Evolutionary conservation across 2,113 vertebrate genomes (phyloP).

Genomic region (Podocnemis expansa): DNA sequence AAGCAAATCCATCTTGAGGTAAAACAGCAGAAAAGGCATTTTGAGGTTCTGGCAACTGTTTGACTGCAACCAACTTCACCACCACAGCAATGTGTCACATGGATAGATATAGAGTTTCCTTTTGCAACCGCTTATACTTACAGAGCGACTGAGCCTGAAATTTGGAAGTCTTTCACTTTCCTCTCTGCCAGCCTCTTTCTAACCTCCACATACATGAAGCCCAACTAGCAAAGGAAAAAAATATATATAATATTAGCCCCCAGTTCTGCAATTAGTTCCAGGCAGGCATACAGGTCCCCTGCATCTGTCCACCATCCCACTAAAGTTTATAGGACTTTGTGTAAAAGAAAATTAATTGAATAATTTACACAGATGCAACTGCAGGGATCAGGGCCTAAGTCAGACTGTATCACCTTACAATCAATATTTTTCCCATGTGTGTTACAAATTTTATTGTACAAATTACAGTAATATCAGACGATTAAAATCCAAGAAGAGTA

Average conservation of each 20-base stretch:
- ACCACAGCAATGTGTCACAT: background rate
- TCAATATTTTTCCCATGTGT: background rate
- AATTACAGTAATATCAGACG: background rate
- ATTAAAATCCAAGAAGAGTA: background rate
- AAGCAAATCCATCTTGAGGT: constrained; percentile 10
- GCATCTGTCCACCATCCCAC: background rate
- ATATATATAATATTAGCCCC: background rate
- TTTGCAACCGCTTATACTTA: background rate
- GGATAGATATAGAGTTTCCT: background rate
- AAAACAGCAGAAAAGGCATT: background rate
- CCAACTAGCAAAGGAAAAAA: background rate
- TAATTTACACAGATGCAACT: background rate
- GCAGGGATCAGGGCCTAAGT: background rate
- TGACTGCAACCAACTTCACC: background rate
- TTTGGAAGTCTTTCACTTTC: background rate
- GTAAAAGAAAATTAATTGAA: background rate
- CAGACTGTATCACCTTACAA: background rate
- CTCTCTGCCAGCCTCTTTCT: background rate
- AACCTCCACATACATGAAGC: background rate
- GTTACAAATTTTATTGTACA: background rate
- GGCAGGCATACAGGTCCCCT: background rate
- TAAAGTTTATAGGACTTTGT: background rate
- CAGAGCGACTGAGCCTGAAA: background rate
- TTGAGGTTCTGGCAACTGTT: background rate
- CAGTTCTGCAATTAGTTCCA: constrained; percentile 26